Percentiles rank a stretch among this genome's conserved stretches.
Evolutionary conservation across 1,140 invertebrate species (phyloP).

Genomic region (Physella acuta): DNA sequence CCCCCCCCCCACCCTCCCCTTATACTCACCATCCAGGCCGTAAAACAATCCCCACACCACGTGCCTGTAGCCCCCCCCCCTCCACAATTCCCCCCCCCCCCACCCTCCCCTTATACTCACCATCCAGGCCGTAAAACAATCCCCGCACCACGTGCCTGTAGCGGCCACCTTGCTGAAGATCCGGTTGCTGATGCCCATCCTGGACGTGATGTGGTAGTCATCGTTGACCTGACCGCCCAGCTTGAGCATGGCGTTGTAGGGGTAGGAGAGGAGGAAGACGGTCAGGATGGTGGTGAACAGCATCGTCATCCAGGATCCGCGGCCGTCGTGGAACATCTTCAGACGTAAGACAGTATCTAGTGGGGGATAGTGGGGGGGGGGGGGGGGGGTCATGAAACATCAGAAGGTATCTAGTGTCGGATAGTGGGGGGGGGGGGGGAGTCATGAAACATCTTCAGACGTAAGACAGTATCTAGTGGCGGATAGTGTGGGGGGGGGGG

Average conservation of each 20-base stretch:
- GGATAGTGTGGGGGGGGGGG: no score
- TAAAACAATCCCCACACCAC: no score
- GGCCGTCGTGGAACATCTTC: constrained; percentile 66
- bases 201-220: constrained; percentile 54
- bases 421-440: constrained; percentile 47
- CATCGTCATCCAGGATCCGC: constrained; percentile 67
- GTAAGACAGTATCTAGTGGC: constrained; percentile 59
- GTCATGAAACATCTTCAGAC: constrained; percentile 66
- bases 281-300: constrained; percentile 62
- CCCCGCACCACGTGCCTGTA: constrained; percentile 66
- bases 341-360: constrained; percentile 61
- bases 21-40: no score
- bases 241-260: constrained; percentile 63
- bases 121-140: constrained; percentile 66
- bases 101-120: constrained; percentile 38
- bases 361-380: no score
- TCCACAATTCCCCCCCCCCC: no score
- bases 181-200: constrained; percentile 57
- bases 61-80: no score
- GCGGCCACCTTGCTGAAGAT: constrained; percentile 66
- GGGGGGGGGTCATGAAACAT: no score
- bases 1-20: no score
- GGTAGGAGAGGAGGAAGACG: constrained; percentile 64
- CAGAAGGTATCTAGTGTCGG: background rate
- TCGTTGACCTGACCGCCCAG: constrained; percentile 56